A percentile compares a stretch with the other conserved stretches of the same genome.
phyloP scores from a whole-genome alignment of 2,888 invertebrate species.

The Clostera curtula region DNA sequence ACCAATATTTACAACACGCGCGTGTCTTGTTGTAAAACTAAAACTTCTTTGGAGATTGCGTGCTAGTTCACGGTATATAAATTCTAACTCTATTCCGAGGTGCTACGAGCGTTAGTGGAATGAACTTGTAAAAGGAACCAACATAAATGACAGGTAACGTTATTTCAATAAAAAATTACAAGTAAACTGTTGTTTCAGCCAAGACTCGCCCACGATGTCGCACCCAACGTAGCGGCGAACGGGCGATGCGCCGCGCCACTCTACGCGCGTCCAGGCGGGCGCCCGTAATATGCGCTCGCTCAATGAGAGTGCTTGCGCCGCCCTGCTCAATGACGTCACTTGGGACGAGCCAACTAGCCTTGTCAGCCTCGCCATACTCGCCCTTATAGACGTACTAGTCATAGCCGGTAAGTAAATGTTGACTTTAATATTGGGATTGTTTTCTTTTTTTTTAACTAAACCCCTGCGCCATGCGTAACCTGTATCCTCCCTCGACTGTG shows the following conservation, averaged over 20 bases:
- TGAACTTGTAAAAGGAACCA: too few relatives aligned
- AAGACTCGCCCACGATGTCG: constrained; percentile 22
- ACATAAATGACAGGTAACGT: too few relatives aligned
- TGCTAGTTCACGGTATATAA: too few relatives aligned
- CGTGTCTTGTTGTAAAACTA: too few relatives aligned
- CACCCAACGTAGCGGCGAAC: constrained; percentile 24
- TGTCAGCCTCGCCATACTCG: constrained; percentile 84
- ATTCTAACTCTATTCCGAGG: too few relatives aligned
- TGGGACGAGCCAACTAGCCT: constrained; percentile 88
- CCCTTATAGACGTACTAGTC: constrained; percentile 90
- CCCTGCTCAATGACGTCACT: constrained; percentile 84
- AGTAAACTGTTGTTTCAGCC: constrained; percentile 17
- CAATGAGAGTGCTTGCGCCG: constrained; percentile 88
- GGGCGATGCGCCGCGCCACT: constrained; percentile 49
- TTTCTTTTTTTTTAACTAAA: too few relatives aligned
- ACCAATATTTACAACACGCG: too few relatives aligned
- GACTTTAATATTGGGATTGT: background rate
- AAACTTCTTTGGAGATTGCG: too few relatives aligned
- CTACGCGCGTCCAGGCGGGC: constrained; percentile 40
- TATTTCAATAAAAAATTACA: background rate
- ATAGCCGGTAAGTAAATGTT: constrained; percentile 75
- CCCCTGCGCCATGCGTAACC: too few relatives aligned
- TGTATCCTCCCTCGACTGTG: too few relatives aligned
- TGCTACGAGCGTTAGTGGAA: too few relatives aligned
- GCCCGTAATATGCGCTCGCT: constrained; percentile 80